phyloP scores from a whole-genome alignment of 2,888 invertebrate genomes.

The Baccha elongata region DNA sequence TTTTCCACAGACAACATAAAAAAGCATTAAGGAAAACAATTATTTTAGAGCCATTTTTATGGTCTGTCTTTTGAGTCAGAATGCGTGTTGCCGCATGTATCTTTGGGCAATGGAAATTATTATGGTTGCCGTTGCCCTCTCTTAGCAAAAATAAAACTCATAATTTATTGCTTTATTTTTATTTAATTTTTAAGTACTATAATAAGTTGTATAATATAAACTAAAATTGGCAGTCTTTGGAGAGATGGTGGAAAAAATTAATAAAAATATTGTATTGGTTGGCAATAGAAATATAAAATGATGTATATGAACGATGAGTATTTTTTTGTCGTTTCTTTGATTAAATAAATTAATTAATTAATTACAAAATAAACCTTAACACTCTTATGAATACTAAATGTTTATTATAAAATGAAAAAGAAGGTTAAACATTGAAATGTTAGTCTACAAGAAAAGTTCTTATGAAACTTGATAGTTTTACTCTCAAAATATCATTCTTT shows the following conservation, averaged over 20 bases:
- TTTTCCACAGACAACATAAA: constrained; percentile 5
- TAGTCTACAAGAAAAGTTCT: no score
- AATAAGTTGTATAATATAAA: constrained; percentile 8
- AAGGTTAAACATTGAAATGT: no score
- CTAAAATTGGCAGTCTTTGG: constrained; percentile 1
- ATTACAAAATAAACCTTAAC: no score
- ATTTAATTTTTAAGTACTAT: constrained; percentile 20
- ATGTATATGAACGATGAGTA: no score
- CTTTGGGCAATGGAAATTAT: neutral
- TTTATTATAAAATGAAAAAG: no score
- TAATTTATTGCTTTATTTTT: constrained; percentile 26
- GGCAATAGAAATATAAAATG: constrained; percentile 26
- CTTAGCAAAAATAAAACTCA: constrained; percentile 16
- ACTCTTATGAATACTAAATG: no score
- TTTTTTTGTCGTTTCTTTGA: no score
- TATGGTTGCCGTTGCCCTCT: neutral
- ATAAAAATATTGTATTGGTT: no score
- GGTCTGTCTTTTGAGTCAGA: neutral
- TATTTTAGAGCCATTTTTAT: constrained; percentile 13
- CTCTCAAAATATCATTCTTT: no score
- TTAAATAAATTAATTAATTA: no score
- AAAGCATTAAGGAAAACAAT: constrained; percentile 28
- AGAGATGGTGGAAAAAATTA: no score
- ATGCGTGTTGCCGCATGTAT: constrained; percentile 19
- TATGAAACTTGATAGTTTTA: no score